Percentiles rank a stretch among this genome's conserved stretches.
These are phyloP conservation scores for Pyrocephalus nanus DNA, from an alignment of 2,797 vertebrate species.

Conservation along the genomic window DNA sequence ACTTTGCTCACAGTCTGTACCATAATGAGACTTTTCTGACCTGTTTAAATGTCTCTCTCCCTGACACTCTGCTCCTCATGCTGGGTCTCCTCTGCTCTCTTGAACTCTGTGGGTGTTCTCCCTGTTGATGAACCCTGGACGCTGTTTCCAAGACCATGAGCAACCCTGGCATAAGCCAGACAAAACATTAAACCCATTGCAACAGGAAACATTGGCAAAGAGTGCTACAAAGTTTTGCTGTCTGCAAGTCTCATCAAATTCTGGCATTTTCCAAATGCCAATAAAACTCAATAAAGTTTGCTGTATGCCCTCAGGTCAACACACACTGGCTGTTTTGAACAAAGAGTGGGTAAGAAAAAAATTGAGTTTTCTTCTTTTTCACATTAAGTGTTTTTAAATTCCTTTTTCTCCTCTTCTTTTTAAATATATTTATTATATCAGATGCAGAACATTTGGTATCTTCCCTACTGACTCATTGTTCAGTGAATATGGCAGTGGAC, in stretches of 20 bases:
- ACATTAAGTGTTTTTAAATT: background rate
- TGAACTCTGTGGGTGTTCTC: background rate
- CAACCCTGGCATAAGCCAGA: background rate
- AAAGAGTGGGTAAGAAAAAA: background rate
- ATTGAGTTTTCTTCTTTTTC: background rate
- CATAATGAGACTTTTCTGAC: background rate
- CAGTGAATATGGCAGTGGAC: background rate
- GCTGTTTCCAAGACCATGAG: background rate
- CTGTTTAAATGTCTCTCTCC: background rate
- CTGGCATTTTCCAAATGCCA: background rate
- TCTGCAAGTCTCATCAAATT: background rate
- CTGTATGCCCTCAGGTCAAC: background rate
- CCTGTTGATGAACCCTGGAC: background rate
- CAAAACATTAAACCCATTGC: background rate
- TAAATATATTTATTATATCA: background rate
- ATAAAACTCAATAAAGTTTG: background rate
- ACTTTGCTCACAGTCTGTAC: background rate
- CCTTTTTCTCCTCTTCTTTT: background rate
- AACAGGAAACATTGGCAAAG: background rate
- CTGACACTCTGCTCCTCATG: background rate
- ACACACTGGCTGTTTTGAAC: background rate
- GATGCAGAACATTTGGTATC: background rate
- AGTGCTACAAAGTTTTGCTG: background rate
- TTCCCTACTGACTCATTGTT: slow-evolving; percentile 16
- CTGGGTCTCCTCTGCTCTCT: background rate